phyloP scores from a whole-genome alignment of 2,113 vertebrate genomes.

The Platysternon megacephalum region DNA sequence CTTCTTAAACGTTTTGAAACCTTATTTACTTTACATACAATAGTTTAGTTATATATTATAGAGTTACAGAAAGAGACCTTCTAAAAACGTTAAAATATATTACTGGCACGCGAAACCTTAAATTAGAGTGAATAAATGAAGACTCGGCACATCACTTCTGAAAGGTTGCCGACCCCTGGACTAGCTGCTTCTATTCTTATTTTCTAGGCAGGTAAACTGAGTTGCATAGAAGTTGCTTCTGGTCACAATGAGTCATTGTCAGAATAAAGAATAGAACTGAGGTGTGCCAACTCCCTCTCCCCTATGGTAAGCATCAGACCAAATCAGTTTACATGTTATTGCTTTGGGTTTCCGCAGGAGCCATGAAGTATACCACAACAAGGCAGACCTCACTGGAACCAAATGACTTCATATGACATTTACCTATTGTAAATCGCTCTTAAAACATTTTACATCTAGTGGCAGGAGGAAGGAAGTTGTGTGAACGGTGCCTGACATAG shows the following conservation, averaged over 20 bases:
- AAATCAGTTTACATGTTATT: background rate
- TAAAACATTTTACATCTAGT: conserved; percentile 39
- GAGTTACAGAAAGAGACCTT: too few relatives aligned
- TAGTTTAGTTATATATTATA: too few relatives aligned
- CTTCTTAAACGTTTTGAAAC: too few relatives aligned
- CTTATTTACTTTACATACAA: too few relatives aligned
- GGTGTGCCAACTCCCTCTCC: background rate
- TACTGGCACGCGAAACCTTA: too few relatives aligned
- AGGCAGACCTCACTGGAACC: background rate
- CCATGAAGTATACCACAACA: background rate
- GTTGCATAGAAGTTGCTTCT: background rate
- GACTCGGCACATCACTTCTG: too few relatives aligned
- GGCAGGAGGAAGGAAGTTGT: background rate
- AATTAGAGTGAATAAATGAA: too few relatives aligned
- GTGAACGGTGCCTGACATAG: background rate
- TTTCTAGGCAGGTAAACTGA: background rate
- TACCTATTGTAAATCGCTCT: background rate
- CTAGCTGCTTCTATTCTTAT: background rate
- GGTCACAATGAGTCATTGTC: background rate
- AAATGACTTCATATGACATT: conserved; percentile 54
- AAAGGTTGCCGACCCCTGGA: too few relatives aligned
- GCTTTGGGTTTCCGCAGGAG: background rate
- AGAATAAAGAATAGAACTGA: background rate
- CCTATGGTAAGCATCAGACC: background rate
- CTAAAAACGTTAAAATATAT: too few relatives aligned